Evolutionary conservation across 1,140 invertebrate genomes (phyloP), one percentile per base, ranked within the genome.

Genomic region (Mamestra configurata): DNA sequence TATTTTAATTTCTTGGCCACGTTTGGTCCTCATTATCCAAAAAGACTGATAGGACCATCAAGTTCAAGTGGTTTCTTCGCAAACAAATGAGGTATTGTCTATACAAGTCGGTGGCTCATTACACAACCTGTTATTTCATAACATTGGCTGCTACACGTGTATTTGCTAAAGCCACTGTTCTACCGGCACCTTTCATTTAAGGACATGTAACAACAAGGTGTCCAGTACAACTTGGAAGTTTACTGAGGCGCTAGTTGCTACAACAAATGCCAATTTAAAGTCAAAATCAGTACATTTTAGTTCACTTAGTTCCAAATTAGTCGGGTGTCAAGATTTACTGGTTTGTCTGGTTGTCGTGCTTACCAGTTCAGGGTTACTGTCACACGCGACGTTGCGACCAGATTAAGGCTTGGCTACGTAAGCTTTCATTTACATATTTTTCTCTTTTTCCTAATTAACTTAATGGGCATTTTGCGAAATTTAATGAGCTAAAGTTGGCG

Each of bases 351-450:
- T 1, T 70, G 11, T 70, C 66, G 20, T 46, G 20, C 35, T 70
- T 7, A 66, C 20, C 13, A 20, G 35, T 66, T 66, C 66, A 70
- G 66, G 66, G 66, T 70, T 70, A 70, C 10, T 24, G 64, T 46
- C 20, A 46, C 66, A 70, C 66, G 66, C 66, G 40, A 70, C 66
- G 27, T 46, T 46, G 66, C 66, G 66, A 22, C 22, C 66, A 70
- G 66, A 70, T 70, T 70, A 49, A 70, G 66, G 66, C 37, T 70
- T 46, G 66, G 66, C 66, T 66, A 40, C 35, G 18, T 40, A 20
- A 66, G 59, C 40, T 37, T 70, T 70, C 11, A 70, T 66, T 40
- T 22, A 27, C 13, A 68, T 68, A 35, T 22, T 43, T 68, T 37
- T 64, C 35, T 18, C 31, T 68, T 27, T 49, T 49, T 24, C 20